Base-by-base conservation (phyloP, 2,113 vertebrate species). In the Cryptotis parvus region DNA sequence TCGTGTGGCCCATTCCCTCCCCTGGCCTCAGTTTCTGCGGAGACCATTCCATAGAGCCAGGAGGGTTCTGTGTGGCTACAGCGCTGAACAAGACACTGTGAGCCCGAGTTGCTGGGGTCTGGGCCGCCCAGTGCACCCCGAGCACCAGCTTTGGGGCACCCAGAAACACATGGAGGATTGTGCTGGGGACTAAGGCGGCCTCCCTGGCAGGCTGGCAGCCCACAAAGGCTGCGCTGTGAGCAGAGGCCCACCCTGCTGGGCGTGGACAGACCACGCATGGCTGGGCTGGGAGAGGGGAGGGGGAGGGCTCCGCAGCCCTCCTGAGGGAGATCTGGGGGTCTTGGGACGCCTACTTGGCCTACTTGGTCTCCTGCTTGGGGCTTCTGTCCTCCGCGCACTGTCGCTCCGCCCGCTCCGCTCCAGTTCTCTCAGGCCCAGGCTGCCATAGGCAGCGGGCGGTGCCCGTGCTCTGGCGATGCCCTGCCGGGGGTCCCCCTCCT, bases 381-480 rank as follows among this genome's bases (percentile, higher is more conserved):
- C 18, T 4, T 29, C 63, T 27, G 63, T 5, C 3, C 11, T 8
- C 63, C 27, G 29, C 9, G 1, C n/a, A 45, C 70, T 16, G 43
- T 9, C 14, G 9, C 88, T 43, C 20, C 33, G 77, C 66, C 49
- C 70, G 5, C 24, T 10, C 31, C 2, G 27, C 31, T n/a, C 33
- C 3, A 0, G 72, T 49, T 74, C 73, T 39, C 52, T 52, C 63
- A 92, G 29, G 74, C 91, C 91, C 39, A 96, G 52, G 35, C 83
- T 96, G 65, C 91, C 87, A 0, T 94, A 95, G 2, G 33, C 20
- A 35, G 85, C 70, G 0, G 29, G 55, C 41, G 35, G n/a, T 27
- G 68, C 41, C 26, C n/a, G 0, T 1, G 66, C 0, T 12, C 14
- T 0, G 29, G 33, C 0, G 12, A 35, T 1, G 39, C 55, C 43